Conservation (phyloP, 2,113 vertebrate species). For the Etheostoma cragini region DNA sequence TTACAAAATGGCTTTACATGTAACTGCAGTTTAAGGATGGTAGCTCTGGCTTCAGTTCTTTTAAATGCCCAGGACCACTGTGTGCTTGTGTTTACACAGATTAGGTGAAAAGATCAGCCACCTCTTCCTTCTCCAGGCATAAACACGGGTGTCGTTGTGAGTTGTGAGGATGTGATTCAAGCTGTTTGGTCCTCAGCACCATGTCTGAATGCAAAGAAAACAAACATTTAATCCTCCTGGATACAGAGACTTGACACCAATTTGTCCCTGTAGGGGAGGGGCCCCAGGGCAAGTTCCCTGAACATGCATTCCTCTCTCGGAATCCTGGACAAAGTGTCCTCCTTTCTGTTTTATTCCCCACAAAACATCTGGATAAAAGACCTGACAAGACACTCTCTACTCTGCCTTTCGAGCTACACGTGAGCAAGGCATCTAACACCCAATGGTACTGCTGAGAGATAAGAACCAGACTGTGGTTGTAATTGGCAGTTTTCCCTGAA, state of each 20-base stretch:
- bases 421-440: background rate
- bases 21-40: background rate
- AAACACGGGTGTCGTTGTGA: constrained; percentile 86
- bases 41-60: constrained; percentile 4
- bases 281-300: constrained; percentile 75
- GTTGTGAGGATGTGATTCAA: constrained; percentile 87
- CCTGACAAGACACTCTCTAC: background rate
- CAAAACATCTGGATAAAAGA: constrained; percentile 29
- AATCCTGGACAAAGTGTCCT: background rate
- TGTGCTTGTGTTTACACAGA: constrained; percentile 80
- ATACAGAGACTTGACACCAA: constrained; percentile 91
- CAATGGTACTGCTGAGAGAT: background rate
- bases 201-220: constrained; percentile 89
- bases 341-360: background rate
- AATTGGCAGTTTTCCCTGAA: constrained; percentile 26
- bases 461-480: constrained; percentile 1
- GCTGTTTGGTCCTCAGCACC: constrained; percentile 89
- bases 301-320: constrained; percentile 25
- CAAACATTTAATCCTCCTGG: constrained; percentile 92
- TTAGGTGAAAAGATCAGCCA: constrained; percentile 88
- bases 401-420: background rate
- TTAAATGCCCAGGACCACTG: constrained; percentile 12
- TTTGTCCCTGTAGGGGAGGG: constrained; percentile 87
- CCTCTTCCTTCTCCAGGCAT: constrained; percentile 77
- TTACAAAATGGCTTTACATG: background rate